A percentile compares a stretch with the other conserved stretches of the same genome.
phyloP scores from a whole-genome alignment of 2,113 vertebrate species.

The Erythrocercus mccallii region DNA sequence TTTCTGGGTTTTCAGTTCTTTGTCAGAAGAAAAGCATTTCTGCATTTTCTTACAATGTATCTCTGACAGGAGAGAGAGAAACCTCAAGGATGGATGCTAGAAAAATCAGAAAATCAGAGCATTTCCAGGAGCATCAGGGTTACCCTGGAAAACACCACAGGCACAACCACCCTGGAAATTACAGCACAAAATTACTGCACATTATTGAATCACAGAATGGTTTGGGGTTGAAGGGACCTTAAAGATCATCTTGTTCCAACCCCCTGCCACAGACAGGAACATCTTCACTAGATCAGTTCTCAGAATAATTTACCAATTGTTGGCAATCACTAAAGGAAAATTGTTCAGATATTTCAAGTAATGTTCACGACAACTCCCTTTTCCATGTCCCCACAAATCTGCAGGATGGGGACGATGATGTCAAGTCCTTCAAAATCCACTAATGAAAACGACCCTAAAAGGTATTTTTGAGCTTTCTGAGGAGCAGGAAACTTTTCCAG shows the following conservation, averaged over 20 bases:
- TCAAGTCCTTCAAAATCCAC: background rate
- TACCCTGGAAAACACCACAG: background rate
- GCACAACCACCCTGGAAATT: background rate
- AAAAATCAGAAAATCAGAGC: background rate
- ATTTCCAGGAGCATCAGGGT: background rate
- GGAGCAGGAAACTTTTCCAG: background rate
- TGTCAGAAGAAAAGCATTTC: background rate
- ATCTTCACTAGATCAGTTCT: background rate
- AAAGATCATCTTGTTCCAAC: background rate
- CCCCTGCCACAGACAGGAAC: background rate
- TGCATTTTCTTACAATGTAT: background rate
- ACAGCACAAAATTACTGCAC: fast-evolving
- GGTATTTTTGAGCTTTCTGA: background rate
- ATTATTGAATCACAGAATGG: background rate
- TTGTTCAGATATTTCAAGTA: background rate
- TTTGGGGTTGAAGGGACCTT: background rate
- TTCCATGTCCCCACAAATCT: background rate
- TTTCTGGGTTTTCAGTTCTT: background rate
- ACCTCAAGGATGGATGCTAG: background rate
- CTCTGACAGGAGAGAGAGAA: background rate
- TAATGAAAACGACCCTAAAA: no score
- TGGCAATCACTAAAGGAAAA: background rate
- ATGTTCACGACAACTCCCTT: background rate
- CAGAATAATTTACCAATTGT: background rate
- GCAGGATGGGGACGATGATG: background rate